A percentile compares a stretch with the other conserved stretches of the same genome.
Evolutionary conservation across 2,888 invertebrate genomes (phyloP).

Genomic region (Rhagium mordax): DNA sequence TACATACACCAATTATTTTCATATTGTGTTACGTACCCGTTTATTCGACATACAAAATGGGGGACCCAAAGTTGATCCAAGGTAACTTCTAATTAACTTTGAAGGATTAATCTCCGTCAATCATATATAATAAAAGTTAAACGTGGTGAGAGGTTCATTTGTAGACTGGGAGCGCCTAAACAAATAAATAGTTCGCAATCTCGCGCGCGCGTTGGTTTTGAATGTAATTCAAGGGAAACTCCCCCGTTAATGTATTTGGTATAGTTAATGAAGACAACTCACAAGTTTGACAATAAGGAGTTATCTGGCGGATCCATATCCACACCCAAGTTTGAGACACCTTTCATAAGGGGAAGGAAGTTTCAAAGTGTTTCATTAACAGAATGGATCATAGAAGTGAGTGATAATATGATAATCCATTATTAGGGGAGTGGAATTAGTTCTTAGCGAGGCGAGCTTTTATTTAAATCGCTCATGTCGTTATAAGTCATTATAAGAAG

Average conservation of each 20-base stretch:
- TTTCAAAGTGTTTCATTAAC: constrained; percentile 18
- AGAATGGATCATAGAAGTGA: constrained; percentile 19
- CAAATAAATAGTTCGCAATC: neutral
- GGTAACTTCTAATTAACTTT: neutral
- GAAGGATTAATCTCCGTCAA: neutral
- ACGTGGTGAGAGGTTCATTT: neutral
- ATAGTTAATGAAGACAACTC: constrained; percentile 21
- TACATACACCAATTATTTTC: neutral
- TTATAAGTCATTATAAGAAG: constrained; percentile 5
- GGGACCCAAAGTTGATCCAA: neutral
- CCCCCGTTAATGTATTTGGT: constrained; percentile 15
- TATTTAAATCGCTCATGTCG: constrained; percentile 6
- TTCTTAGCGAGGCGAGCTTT: constrained; percentile 2
- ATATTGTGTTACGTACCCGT: neutral
- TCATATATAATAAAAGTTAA: neutral
- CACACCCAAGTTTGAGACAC: constrained; percentile 4
- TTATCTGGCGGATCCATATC: constrained; percentile 23
- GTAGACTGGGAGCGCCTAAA: neutral
- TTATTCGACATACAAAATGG: neutral
- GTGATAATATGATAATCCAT: constrained; percentile 28
- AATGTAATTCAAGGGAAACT: constrained; percentile 11
- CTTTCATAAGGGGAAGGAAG: constrained; percentile 5
- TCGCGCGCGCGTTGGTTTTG: neutral
- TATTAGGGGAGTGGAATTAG: constrained; percentile 20
- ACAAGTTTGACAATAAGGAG: constrained; percentile 22